Base-by-base conservation (phyloP, 2,888 invertebrate species). In the Anticlea derivata region DNA sequence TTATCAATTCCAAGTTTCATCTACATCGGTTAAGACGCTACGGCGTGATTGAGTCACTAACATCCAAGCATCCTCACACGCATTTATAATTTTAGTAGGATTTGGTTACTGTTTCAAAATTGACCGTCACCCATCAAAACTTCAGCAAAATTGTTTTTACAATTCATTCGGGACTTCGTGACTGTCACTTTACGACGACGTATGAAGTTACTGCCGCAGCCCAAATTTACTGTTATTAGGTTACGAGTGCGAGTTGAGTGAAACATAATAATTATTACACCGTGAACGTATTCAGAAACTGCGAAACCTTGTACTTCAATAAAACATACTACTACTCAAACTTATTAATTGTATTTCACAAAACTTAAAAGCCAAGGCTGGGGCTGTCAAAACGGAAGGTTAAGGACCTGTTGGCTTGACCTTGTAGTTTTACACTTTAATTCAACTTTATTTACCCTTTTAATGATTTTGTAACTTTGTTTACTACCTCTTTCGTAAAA, bases 321-420 rank as follows among this genome's bases (percentile, higher is more conserved):
- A 12, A 39, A 33, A 39, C 26, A 38, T 8, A 26, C 7, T 13
- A n/a, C n/a, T 13, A 43, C 41, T 12, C 26, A 31, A 17, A 1
- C 12, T 44, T 39, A 48, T 40, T 35, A 30, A 35, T 35, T 24
- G 29, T 44, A 24, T 38, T 37, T 37, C 22, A 34, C 30, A 10
- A 39, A 22, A 37, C 41, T 47, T 52, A 37, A 50, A 49, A 39
- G 54, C 56, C 58, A 56, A 61, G 56, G 58, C 23, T 50, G 8
- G 20, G n/a, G n/a, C n/a, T 56, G 49, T 52, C 47, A 45, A 55
- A 51, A 50, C 49, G 24, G 37, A 26, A 51, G 50, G 56, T 54
- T 35, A 56, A 48, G 46, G 47, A 55, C 37, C 43, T 46, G 46
- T 30, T 38, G 20, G 22, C 8, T 40, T 20, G 47, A 52, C 57